Evolutionary conservation across 2,113 vertebrate genomes (phyloP).

Genomic region (Tonatia bakeri): DNA sequence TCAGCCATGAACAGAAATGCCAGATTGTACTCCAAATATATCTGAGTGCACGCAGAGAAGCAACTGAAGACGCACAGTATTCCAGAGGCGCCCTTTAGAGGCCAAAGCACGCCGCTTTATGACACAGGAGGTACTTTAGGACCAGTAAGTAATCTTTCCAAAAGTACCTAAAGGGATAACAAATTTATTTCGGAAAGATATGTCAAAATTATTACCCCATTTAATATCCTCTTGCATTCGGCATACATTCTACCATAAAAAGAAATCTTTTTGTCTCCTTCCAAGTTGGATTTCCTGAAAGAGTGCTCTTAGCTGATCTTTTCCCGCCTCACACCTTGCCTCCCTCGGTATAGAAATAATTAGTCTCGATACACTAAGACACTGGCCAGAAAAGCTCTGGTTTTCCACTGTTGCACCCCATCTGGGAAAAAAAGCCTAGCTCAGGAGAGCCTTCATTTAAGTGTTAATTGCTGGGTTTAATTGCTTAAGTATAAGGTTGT

Average conservation of each 20-base stretch:
- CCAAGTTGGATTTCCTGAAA: not conserved
- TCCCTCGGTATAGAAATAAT: not conserved
- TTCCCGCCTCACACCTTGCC: not conserved
- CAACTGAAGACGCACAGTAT: not conserved
- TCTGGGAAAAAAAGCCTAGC: not conserved
- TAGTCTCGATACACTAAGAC: not conserved
- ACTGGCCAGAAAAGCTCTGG: not conserved
- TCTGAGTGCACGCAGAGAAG: not conserved
- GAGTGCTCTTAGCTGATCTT: not conserved
- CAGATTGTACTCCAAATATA: not conserved
- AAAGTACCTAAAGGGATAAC: not conserved
- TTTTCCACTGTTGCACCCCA: not conserved
- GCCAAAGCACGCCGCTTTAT: not conserved
- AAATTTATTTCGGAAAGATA: slow-evolving; percentile 2
- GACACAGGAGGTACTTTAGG: not conserved
- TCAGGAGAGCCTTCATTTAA: not conserved
- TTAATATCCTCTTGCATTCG: not conserved
- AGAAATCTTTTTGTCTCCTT: not conserved
- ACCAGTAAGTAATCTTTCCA: not conserved
- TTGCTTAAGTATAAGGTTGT: not conserved
- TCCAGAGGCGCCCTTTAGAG: not conserved
- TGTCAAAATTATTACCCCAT: not conserved
- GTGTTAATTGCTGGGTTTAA: not conserved
- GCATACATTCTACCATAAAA: not conserved
- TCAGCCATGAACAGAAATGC: not conserved